Evolutionary conservation across 2,113 vertebrate species (phyloP), one percentile per base, ranked within the genome.

Genomic region (Cyprinodon tularosa): DNA sequence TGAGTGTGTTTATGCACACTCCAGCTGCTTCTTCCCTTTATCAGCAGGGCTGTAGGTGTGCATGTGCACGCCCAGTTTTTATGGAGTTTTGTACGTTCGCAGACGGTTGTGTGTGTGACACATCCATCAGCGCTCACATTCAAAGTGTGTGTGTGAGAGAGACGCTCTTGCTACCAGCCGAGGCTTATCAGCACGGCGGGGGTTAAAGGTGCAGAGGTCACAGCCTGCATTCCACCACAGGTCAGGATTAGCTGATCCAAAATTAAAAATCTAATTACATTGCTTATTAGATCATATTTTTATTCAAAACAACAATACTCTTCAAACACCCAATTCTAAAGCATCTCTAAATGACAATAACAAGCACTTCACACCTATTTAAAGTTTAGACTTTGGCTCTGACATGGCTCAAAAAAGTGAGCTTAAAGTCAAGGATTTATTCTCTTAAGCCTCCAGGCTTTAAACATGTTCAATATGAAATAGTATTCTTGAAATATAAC

Each of bases 141-240:
- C 72, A 37, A 53, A 64, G 44, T 17, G 5, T 8, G 76, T 66
- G 71, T 67, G 79, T 45, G 75, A 69, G 82, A 48, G 75, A 69
- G 82, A 48, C 9, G 48, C 76, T 78, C 82, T 84, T 84, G n/a
- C 77, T 60, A 15, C 76, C 78, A 82, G 67, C 38, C 62, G 68
- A 48, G 69, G 65, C 77, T 80, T 92, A 90, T 90, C 83, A 63
- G 57, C 68, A 22, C 45, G 1, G 4, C 53, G 39, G 72, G 62
- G 86, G 86, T 84, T 17, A 87, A 37, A 77, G 80, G 86, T 85
- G 79, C 40, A 69, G 50, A 68, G 87, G 85, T 80, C 84, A 75
- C 59, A 77, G 67, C 66, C 77, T 70, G 67, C 83, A 91, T 88
- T 89, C 91, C 86, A 74, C 11, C 78, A 36, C 64, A 36, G 84